Evolutionary conservation across 2,888 invertebrate genomes (phyloP).

Genomic region (Neoascia interrupta): DNA sequence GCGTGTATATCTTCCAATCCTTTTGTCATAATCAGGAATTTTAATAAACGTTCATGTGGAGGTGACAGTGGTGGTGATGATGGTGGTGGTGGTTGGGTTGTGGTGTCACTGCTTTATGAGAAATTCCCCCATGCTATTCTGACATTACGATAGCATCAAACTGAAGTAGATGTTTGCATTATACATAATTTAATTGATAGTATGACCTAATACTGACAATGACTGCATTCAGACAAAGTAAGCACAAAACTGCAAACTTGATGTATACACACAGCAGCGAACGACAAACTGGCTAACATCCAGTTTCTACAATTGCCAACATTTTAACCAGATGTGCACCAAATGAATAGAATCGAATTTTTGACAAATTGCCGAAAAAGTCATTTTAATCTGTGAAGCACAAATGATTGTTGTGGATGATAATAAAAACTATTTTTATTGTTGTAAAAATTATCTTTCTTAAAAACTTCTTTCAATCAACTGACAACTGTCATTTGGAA

Average conservation of each 20-base stretch:
- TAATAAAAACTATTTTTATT: background rate
- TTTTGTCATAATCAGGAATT: conserved; percentile 31
- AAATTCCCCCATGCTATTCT: conserved; percentile 12
- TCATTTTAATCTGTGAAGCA: background rate
- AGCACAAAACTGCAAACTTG: background rate
- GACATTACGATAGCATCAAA: conserved; percentile 14
- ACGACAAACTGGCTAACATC: conserved; percentile 49
- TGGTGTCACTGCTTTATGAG: too few species aligned
- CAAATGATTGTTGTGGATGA: background rate
- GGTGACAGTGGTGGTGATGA: background rate
- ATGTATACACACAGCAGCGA: conserved; percentile 11
- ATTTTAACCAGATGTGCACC: conserved; percentile 41
- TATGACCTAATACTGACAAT: conserved; percentile 59
- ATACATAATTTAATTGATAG: conserved; percentile 50
- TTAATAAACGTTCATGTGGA: conserved; percentile 7
- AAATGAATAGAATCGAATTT: conserved; percentile 28
- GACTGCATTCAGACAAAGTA: conserved; percentile 45
- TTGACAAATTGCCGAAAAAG: conserved; percentile 43
- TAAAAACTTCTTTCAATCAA: too few species aligned
- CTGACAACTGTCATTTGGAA: too few species aligned
- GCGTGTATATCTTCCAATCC: background rate
- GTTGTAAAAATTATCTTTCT: too few species aligned
- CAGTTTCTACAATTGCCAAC: conserved; percentile 51
- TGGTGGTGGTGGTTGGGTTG: too few species aligned
- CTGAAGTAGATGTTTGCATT: background rate